Conservation (phyloP, 2,888 invertebrate genomes). For the Villa cingulata region DNA sequence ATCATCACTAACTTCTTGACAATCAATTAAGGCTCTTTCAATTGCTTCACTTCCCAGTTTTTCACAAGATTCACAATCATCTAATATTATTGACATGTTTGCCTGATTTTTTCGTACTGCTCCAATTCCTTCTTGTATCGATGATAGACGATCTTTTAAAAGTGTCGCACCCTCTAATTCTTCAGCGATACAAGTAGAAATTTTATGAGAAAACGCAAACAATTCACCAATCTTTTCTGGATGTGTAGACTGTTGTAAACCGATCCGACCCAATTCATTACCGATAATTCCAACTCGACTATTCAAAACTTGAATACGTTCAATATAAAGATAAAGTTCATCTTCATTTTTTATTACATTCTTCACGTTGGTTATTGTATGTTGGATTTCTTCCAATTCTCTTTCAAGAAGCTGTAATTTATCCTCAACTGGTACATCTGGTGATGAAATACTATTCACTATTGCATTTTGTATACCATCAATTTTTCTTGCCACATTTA, state of each 20-base stretch:
- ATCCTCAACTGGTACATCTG: slow-evolving; percentile 59
- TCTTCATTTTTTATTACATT: slow-evolving; percentile 73
- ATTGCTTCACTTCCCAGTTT: slow-evolving; percentile 63
- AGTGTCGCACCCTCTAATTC: slow-evolving; percentile 62
- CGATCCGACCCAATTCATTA: slow-evolving; percentile 63
- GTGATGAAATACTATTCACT: slow-evolving; percentile 55
- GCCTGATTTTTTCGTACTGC: slow-evolving; percentile 55
- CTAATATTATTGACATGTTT: slow-evolving; percentile 48
- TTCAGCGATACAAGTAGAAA: slow-evolving; percentile 59
- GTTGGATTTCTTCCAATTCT: slow-evolving; percentile 59
- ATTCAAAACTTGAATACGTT: slow-evolving; percentile 63
- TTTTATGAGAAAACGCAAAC: slow-evolving; percentile 51
- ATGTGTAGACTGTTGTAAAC: slow-evolving; percentile 56
- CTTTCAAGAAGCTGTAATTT: slow-evolving; percentile 61
- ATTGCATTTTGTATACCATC: slow-evolving; percentile 52
- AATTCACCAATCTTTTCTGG: slow-evolving; percentile 65
- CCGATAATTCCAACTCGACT: slow-evolving; percentile 63
- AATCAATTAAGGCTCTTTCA: slow-evolving; percentile 59
- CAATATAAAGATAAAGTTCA: slow-evolving; percentile 66
- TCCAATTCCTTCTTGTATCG: slow-evolving; percentile 56
- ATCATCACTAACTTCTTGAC: slow-evolving; percentile 56
- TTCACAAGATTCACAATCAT: slow-evolving; percentile 60
- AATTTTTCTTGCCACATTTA: slow-evolving; percentile 48
- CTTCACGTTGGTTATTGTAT: slow-evolving; percentile 54
- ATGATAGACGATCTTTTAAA: slow-evolving; percentile 59